Percentiles rank a stretch among this genome's conserved stretches.
Conservation (phyloP, 2,888 invertebrate genomes). For the Ditula angustiorana region DNA sequence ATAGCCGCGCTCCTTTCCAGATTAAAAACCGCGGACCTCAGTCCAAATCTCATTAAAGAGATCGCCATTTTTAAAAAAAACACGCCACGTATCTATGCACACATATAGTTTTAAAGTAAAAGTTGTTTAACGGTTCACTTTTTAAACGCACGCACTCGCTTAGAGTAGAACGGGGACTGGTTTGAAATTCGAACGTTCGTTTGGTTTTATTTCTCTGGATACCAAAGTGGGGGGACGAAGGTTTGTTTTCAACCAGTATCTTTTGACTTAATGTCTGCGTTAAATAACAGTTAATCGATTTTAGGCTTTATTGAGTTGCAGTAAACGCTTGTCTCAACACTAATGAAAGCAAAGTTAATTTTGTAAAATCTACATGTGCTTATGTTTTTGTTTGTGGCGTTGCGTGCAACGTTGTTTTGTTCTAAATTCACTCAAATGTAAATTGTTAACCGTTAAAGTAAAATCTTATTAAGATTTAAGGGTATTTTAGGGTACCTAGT, state of each 20-base stretch:
- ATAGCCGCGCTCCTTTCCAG: slow-evolving; percentile 70
- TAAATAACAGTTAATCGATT: slow-evolving; percentile 3
- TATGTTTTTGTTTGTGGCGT: slow-evolving; percentile 39
- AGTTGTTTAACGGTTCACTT: slow-evolving; percentile 35
- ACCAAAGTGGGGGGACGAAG: slow-evolving; percentile 53
- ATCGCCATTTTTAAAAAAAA: slow-evolving; percentile 72
- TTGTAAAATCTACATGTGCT: slow-evolving; percentile 44
- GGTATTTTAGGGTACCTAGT: not conserved
- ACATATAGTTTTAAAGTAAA: slow-evolving; percentile 43
- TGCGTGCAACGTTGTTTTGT: not conserved
- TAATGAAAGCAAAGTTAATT: slow-evolving; percentile 4
- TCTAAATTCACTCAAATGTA: not conserved
- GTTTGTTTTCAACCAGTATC: slow-evolving; percentile 57
- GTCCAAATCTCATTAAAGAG: slow-evolving; percentile 73
- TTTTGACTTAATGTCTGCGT: slow-evolving; percentile 17
- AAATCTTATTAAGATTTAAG: not conserved
- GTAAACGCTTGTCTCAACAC: not conserved
- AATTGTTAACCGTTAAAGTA: not conserved
- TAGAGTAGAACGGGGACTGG: slow-evolving; percentile 52
- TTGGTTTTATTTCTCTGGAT: slow-evolving; percentile 67
- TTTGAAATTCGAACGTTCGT: slow-evolving; percentile 60
- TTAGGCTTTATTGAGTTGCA: not conserved
- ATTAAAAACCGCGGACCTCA: slow-evolving; percentile 63
- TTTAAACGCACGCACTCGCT: slow-evolving; percentile 43
- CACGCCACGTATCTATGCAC: slow-evolving; percentile 43